Evolutionary conservation across 2,888 invertebrate genomes (phyloP), one percentile per base, ranked within the genome.

Genomic region (Pecten maximus): DNA sequence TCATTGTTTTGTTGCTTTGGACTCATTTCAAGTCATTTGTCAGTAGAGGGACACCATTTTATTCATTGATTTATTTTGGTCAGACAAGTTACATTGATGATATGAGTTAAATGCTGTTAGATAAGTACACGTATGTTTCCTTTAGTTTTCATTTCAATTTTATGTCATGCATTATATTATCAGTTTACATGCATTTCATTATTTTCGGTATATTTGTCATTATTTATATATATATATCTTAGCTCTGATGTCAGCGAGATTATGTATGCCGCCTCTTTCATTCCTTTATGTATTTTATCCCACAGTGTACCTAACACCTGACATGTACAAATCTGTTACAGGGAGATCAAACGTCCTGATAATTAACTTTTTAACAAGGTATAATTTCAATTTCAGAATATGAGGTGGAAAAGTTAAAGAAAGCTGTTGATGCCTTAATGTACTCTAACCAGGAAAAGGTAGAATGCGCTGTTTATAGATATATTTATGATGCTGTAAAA

Each of bases 391-490:
- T 92, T 93, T 86, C 95, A 97, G 97, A 97, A 89, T 95, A 96
- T 90, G 97, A 97, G 93, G 97, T 97, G 91, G 97, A 97, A 91
- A 96, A 97, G 92, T 94, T 97, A 91, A 97, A 97, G 92, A 96
- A 96, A 91, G 97, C 97, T 87, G 97, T 97, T 19, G 97, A 97
- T 91, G 95, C 97, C 40, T 93, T 97, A 88, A 97, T 97, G 96
- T 95, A 96, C 35, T 97, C 97, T 89, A 97, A 97, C 95, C 96
- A 96, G 88, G 97, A 97, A 92, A 97, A 97, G 96, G 97, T 96
- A 92, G 87, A 87, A 16, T 87, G 28, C 19, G 19, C 28, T 12
- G 10, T 8, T n/a, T n/a, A n/a, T n/a, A n/a, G n/a, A n/a, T n/a
- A n/a, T n/a, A n/a, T n/a, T n/a, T n/a, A n/a, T n/a, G n/a, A n/a